Base-by-base conservation (phyloP, 1,140 invertebrate species). In the Musca domestica region DNA sequence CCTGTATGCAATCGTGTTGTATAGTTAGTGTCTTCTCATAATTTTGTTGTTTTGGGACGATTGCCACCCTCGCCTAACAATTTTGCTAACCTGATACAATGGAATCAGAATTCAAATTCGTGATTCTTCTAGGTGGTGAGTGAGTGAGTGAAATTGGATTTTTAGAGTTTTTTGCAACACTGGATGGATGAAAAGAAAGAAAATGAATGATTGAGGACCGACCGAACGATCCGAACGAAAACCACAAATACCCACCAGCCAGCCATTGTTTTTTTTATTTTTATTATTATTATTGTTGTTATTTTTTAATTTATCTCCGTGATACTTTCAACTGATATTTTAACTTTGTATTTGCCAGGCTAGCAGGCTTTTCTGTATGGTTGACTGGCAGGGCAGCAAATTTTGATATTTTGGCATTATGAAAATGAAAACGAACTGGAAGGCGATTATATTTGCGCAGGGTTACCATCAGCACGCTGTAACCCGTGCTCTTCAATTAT, bases 41-140 rank as follows among this genome's bases (percentile, higher is more conserved):
- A 30, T 30, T 4, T 30, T 30, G 15, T 7, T 23, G 30, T 5
- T 17, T 17, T 30, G 17, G n/a, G 1, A 2, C 56, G 5, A 17
- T 6, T 17, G 25, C 27, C n/a, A 64, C 20, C 4, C 17, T 10
- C n/a, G 22, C 12, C 66, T 67, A 58, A 12, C 23, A 30, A n/a
- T 51, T 56, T 46, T 69, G 64, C 1, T 22, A 20, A 46, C 68
- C 68, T 61, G n/a, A 14, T 67, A 19, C 58, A 67, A 66, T 46
- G 64, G 56, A 69, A 63, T 69, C 68, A 69, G 56, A 69, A 69
- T 69, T 69, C 64, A 69, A 69, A 69, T 67, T 63, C 34, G 41
- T 61, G 30, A 46, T 67, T 67, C 20, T 51, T 51, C 20, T 51
- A 51, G 48, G n/a, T 51, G 17, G 17, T 41, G 34, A 41, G 34